Evolutionary conservation across 2,888 invertebrate genomes (phyloP).

Genomic region (Nineta flava): DNA sequence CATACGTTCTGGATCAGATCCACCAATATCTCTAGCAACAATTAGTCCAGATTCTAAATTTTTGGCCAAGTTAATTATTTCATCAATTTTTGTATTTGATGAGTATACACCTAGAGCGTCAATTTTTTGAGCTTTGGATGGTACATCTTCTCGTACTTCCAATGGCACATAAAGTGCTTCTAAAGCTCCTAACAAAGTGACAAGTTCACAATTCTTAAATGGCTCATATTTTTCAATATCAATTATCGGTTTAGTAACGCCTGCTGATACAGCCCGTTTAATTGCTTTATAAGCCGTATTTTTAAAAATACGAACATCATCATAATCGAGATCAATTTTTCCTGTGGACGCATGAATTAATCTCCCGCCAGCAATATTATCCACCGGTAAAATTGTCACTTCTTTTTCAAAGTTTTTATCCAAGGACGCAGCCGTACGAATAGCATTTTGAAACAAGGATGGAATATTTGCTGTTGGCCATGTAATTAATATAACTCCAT

Average conservation of each 20-base stretch:
- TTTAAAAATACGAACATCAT: constrained; percentile 57
- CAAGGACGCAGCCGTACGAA: constrained; percentile 27
- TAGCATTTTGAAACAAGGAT: constrained; percentile 29
- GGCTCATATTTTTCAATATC: constrained; percentile 47
- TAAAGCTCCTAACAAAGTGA: constrained; percentile 70
- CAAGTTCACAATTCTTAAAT: constrained; percentile 61
- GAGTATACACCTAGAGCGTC: constrained; percentile 44
- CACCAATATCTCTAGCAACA: constrained; percentile 53
- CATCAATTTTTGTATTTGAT: constrained; percentile 29
- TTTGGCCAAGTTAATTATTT: constrained; percentile 40
- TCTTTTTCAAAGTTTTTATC: constrained; percentile 37
- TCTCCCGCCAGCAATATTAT: constrained; percentile 43
- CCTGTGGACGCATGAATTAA: constrained; percentile 63
- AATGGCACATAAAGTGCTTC: constrained; percentile 83
- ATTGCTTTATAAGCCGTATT: constrained; percentile 67
- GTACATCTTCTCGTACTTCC: constrained; percentile 59
- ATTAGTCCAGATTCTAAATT: constrained; percentile 59
- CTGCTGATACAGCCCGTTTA: constrained; percentile 67
- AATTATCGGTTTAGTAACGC: constrained; percentile 63
- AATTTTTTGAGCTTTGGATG: constrained; percentile 40
- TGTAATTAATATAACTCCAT: constrained; percentile 42
- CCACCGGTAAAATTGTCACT: constrained; percentile 43
- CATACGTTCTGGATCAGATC: constrained; percentile 86
- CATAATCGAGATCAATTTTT: constrained; percentile 58
- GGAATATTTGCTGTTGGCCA: constrained; percentile 34